A percentile compares a stretch with the other conserved stretches of the same genome.
These are phyloP conservation scores for Hirtodrosophila alboralis DNA, from an alignment of 2,888 invertebrate species.

Conservation along the genomic window DNA sequence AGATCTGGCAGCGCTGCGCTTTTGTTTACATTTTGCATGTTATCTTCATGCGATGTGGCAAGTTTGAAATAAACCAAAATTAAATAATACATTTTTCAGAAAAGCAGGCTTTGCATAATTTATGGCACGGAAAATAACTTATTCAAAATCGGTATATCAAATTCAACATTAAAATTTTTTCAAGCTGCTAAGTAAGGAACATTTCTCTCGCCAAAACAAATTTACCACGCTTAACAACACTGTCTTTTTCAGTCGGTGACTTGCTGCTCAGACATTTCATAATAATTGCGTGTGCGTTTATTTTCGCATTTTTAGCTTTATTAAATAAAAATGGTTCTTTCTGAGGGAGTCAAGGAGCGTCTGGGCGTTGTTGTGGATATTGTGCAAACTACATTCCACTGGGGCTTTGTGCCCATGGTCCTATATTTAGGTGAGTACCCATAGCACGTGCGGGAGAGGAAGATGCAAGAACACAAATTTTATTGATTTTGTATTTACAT, in stretches of 20 bases:
- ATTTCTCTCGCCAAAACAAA: not conserved
- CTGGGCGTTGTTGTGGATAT: slow-evolving; percentile 86
- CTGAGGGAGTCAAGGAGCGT: slow-evolving; percentile 87
- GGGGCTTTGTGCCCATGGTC: slow-evolving; percentile 89
- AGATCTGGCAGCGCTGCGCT: slow-evolving; percentile 18
- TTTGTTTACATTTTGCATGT: slow-evolving; percentile 43
- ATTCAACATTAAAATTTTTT: slow-evolving; percentile 4
- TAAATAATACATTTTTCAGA: not conserved
- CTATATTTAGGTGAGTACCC: slow-evolving; percentile 87
- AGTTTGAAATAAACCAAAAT: not conserved
- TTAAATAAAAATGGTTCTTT: slow-evolving; percentile 78
- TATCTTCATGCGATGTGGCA: slow-evolving; percentile 1
- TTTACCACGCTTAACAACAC: slow-evolving; percentile 44
- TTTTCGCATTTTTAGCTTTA: slow-evolving; percentile 22
- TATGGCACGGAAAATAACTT: not conserved
- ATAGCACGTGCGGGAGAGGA: slow-evolving; percentile 48
- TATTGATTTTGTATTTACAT: slow-evolving; percentile 22
- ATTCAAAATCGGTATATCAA: not conserved
- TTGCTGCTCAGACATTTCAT: slow-evolving; percentile 41
- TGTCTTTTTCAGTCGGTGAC: slow-evolving; percentile 21
- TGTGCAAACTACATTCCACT: slow-evolving; percentile 87
- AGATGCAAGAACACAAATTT: slow-evolving; percentile 3
- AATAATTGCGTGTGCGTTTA: slow-evolving; percentile 27
- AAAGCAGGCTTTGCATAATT: slow-evolving; percentile 11
- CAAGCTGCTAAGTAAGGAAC: slow-evolving; percentile 8